A percentile compares a stretch with the other conserved stretches of the same genome.
These are phyloP conservation scores for Nomada ferruginata DNA, from an alignment of 2,888 invertebrate species.

Conservation along the genomic window DNA sequence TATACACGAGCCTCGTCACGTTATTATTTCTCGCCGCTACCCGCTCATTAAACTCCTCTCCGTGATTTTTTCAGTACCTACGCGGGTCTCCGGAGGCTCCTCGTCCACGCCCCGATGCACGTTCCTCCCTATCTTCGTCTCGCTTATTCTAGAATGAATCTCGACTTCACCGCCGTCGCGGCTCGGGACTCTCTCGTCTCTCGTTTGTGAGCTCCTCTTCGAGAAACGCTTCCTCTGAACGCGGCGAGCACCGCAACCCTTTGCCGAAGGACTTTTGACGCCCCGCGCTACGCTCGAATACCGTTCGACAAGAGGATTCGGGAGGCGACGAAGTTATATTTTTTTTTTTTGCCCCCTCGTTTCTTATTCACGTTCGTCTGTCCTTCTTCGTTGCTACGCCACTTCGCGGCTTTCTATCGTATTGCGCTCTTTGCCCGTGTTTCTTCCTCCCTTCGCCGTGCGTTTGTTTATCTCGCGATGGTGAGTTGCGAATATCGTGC, in stretches of 20 bases:
- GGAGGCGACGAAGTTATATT: conserved; percentile 58
- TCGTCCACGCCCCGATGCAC: conserved; percentile 75
- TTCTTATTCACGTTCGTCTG: background rate
- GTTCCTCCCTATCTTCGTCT: conserved; percentile 29
- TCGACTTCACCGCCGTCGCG: conserved; percentile 32
- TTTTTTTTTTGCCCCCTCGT: conserved; percentile 7
- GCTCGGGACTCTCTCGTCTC: conserved; percentile 44
- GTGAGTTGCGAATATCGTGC: background rate
- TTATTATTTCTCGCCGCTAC: conserved; percentile 66
- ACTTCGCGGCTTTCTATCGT: background rate
- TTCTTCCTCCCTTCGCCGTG: background rate
- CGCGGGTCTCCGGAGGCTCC: conserved; percentile 49
- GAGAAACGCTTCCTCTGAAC: conserved; percentile 60
- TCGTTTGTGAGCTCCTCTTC: conserved; percentile 46
- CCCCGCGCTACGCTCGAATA: conserved; percentile 60
- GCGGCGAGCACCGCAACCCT: conserved; percentile 59
- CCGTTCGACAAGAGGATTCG: conserved; percentile 66
- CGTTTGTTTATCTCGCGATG: background rate
- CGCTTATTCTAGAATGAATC: conserved; percentile 27
- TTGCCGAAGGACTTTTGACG: conserved; percentile 62
- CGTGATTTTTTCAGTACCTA: conserved; percentile 56
- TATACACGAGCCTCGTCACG: conserved; percentile 52
- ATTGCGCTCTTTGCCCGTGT: background rate
- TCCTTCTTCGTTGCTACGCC: background rate
- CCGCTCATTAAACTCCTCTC: conserved; percentile 68